Evolutionary conservation across 2,888 invertebrate genomes (phyloP).

Genomic region (Xiphydria camelus): DNA sequence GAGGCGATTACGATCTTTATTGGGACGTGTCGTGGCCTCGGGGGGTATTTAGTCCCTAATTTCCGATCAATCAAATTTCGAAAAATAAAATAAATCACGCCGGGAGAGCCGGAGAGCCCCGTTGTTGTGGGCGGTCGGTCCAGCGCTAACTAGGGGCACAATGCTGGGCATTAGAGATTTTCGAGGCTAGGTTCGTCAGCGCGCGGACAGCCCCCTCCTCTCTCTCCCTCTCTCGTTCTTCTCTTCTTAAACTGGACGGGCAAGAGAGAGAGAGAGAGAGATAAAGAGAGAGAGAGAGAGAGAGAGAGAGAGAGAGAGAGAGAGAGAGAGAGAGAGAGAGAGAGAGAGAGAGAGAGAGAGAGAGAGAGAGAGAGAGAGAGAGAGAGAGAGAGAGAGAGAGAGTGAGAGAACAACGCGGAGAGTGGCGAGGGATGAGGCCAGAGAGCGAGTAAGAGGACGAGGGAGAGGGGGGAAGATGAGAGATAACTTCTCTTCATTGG

Average conservation of each 20-base stretch:
- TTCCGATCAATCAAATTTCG: conserved; percentile 54
- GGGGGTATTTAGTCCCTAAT: conserved; percentile 54
- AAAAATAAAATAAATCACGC: conserved; percentile 41
- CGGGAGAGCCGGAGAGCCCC: conserved; percentile 11
- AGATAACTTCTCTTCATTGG: conserved; percentile 45
- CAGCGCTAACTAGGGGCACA: conserved; percentile 52
- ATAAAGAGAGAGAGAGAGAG: conserved; percentile 8
- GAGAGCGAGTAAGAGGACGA: conserved; percentile 3
- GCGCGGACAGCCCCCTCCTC: background rate
- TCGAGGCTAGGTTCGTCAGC: conserved; percentile 25
- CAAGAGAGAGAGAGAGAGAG: conserved; percentile 4
- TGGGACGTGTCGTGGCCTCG: conserved; percentile 50
- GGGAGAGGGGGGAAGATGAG: conserved; percentile 11
- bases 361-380: conserved; percentile 16
- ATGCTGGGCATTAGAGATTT: conserved; percentile 43
- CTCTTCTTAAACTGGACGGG: background rate
- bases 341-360: conserved; percentile 32
- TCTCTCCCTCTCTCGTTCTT: no score
- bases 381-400: conserved; percentile 1
- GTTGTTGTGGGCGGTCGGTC: conserved; percentile 35
- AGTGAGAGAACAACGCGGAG: no score
- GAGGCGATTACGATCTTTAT: conserved; percentile 49
- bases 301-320: conserved; percentile 23
- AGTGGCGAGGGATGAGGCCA: conserved; percentile 29
- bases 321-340: conserved; percentile 25